A percentile compares a stretch with the other conserved stretches of the same genome.
Conservation (phyloP, 2,797 vertebrate genomes). For the Chaetophractus vellerosus region DNA sequence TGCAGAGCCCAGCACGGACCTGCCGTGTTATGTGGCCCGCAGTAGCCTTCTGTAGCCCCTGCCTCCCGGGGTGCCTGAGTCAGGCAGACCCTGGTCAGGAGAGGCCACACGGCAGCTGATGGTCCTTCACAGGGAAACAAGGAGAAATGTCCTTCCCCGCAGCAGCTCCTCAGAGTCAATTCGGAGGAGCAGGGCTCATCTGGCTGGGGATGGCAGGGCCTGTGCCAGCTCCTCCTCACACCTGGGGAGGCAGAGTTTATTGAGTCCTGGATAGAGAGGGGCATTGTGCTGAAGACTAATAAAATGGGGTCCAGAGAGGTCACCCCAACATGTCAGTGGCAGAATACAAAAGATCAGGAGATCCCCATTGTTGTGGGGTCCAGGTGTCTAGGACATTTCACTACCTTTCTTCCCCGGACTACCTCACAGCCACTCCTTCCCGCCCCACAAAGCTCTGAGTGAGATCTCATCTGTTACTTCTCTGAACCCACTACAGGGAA, state of each 20-base stretch:
- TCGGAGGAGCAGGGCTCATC: neutral
- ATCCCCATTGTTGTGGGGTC: neutral
- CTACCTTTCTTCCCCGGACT: neutral
- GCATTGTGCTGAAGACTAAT: neutral
- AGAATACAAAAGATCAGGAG: neutral
- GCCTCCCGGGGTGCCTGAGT: neutral
- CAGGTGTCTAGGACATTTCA: neutral
- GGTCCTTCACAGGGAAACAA: neutral
- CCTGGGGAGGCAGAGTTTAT: neutral
- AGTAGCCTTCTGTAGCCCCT: too few relatives aligned
- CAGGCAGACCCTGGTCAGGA: neutral
- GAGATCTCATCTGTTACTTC: neutral
- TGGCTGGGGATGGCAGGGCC: neutral
- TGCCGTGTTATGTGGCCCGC: accelerated
- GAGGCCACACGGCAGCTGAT: accelerated
- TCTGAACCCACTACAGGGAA: neutral
- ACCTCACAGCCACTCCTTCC: neutral
- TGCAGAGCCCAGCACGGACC: neutral
- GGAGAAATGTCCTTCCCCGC: neutral
- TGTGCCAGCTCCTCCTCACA: neutral
- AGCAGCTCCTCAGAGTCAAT: neutral
- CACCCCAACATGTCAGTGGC: neutral
- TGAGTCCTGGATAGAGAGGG: neutral
- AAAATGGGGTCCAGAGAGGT: neutral
- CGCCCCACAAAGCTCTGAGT: neutral